Base-by-base conservation (phyloP, 2,888 invertebrate genomes). In the Fragum sueziense region DNA sequence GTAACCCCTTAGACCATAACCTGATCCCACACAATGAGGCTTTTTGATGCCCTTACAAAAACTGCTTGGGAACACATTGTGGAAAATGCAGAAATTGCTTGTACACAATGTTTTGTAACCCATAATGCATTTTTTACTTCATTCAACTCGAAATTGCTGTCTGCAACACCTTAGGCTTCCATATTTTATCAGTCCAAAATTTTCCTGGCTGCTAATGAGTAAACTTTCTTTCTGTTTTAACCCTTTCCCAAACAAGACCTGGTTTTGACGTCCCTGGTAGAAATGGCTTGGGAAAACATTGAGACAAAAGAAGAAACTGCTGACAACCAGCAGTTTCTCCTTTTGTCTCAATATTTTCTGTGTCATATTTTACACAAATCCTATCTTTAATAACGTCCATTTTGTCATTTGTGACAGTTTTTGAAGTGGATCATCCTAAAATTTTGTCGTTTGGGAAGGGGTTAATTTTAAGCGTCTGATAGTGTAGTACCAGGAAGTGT, bases 401-500 rank as follows among this genome's bases (percentile, higher is more conserved):
- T n/a, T 31, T 6, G 31, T 31, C 11, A 17, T 4, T 7, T 61
- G 7, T 1, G 2, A 61, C 7, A 20, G 6, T 54, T 17, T 2
- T 54, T 22, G 9, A n/a, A 2, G 1, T 4, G 3, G 54, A 25
- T 54, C 54, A 54, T 20, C 1, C n/a, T 22, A 54, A 7, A 20
- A 52, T 54, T 22, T n/a, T 2, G 25, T 54, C 22, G 22, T 54
- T 6, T 2, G 22, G 54, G 20, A n/a, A n/a, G 11, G 2, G 1
- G 9, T 14, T 62, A 14, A 62, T 29, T 72, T 70, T n/a, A 67
- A 83, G 83, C 78, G 17, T 80, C 84, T 52, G 80, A 80, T 20
- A 67, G 65, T 25, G 69, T 78, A 14, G 70, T 84, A 62, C 84
- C 80, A 52, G 80, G 84, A 22, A 80, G 80, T 59, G 54, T 80